These are phyloP conservation scores for Desoria tigrina DNA, from an alignment of 2,888 invertebrate genomes.

Conservation along the genomic window DNA sequence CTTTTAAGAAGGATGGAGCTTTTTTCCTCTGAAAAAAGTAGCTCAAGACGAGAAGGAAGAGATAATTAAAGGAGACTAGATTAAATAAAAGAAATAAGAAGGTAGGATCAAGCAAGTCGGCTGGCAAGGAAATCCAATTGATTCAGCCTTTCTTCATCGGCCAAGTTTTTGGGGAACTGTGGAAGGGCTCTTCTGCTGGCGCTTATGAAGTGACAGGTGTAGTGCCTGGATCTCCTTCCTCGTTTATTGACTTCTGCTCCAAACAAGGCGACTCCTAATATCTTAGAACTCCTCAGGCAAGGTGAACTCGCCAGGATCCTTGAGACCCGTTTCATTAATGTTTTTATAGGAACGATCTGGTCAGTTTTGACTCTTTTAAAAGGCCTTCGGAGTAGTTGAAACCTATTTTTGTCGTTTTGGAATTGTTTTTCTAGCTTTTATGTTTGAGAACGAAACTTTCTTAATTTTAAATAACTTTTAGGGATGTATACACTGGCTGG, in stretches of 20 bases:
- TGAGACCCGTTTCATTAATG: no score
- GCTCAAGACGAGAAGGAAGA: conserved; percentile 6
- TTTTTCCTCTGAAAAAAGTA: conserved; percentile 13
- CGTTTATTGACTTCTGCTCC: background rate
- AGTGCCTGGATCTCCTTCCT: background rate
- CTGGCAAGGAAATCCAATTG: conserved; percentile 10
- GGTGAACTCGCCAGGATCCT: conserved; percentile 4
- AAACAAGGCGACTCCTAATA: background rate
- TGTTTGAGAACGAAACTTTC: no score
- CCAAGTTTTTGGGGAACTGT: background rate
- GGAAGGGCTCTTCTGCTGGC: background rate
- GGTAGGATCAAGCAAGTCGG: no score
- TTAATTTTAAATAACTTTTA: no score
- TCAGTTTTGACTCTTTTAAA: no score
- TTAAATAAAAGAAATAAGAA: conserved; percentile 4
- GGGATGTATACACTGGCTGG: no score
- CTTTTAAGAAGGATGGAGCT: conserved; percentile 7
- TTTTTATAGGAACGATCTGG: no score
- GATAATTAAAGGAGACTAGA: conserved; percentile 18
- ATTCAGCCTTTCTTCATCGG: conserved; percentile 6
- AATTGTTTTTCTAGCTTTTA: no score
- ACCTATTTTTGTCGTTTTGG: no score
- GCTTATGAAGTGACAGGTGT: conserved; percentile 12
- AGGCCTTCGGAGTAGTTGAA: no score
- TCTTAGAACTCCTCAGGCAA: conserved; percentile 14